Percentiles rank a stretch among this genome's conserved stretches.
phyloP scores from a whole-genome alignment of 2,113 vertebrate genomes.

The Salvator merianae region DNA sequence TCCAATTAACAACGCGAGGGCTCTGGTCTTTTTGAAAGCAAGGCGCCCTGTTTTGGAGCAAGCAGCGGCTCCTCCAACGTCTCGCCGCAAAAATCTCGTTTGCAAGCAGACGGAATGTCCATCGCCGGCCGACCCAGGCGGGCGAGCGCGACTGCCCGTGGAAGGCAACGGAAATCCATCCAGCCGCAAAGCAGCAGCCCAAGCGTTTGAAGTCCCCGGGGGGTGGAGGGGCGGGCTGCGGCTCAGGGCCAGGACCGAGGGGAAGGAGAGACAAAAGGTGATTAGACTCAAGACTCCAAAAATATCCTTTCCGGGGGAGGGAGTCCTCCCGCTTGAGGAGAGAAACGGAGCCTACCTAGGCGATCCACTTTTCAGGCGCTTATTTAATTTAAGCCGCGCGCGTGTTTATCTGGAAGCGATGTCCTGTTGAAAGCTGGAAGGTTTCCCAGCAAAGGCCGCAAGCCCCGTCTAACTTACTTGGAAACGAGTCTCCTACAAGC shows the following conservation, averaged over 20 bases:
- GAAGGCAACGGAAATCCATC: not conserved
- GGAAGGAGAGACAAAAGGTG: not conserved
- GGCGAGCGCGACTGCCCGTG: not conserved
- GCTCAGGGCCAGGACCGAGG: slow-evolving; percentile 9
- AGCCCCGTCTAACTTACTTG: not conserved
- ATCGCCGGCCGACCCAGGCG: not conserved
- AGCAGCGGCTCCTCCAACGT: not conserved
- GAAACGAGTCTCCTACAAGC: not conserved
- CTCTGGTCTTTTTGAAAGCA: not conserved
- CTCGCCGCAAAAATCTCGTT: not conserved
- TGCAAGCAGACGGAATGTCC: slow-evolving; percentile 21
- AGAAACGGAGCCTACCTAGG: not conserved
- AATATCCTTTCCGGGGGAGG: not conserved
- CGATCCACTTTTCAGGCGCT: not conserved
- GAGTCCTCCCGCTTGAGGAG: not conserved
- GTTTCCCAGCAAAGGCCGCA: not conserved
- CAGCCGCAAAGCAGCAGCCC: slow-evolving; percentile 17
- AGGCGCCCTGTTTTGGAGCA: not conserved
- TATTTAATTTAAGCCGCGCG: not conserved
- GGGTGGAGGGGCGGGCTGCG: not conserved
- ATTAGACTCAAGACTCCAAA: not conserved
- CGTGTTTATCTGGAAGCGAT: not conserved
- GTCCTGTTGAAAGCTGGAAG: not conserved
- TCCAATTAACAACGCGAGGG: rapidly evolving
- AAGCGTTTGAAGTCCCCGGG: not conserved